phyloP scores from a whole-genome alignment of 2,888 invertebrate species.

The Leucoptera coffeella region DNA sequence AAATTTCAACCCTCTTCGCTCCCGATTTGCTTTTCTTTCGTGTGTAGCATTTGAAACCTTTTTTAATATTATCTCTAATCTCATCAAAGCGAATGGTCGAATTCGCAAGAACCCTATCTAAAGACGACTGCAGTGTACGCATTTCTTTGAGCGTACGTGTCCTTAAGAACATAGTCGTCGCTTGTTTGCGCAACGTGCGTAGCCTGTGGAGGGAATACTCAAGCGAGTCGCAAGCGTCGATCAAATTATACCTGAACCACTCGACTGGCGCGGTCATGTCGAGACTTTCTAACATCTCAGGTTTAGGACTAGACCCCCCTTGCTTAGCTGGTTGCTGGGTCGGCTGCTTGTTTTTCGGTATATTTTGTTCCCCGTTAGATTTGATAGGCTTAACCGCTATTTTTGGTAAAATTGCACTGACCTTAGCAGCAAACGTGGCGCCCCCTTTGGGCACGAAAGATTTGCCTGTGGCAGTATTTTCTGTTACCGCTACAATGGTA shows the following conservation, averaged over 20 bases:
- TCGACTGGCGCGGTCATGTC: slow-evolving; percentile 40
- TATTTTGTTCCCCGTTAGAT: neutral
- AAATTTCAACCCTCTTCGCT: slow-evolving; percentile 7
- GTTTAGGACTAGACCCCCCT: slow-evolving; percentile 7
- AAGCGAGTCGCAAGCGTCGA: slow-evolving; percentile 50
- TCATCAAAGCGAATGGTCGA: slow-evolving; percentile 48
- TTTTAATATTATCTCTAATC: slow-evolving; percentile 47
- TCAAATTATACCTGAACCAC: slow-evolving; percentile 55
- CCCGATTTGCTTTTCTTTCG: slow-evolving; percentile 15
- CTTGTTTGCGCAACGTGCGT: slow-evolving; percentile 41
- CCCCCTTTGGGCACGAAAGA: slow-evolving; percentile 15
- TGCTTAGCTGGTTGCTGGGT: slow-evolving; percentile 1
- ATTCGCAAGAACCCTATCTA: slow-evolving; percentile 49
- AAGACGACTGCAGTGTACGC: slow-evolving; percentile 42
- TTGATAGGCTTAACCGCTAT: neutral
- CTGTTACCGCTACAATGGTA: slow-evolving; percentile 40
- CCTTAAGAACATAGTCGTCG: slow-evolving; percentile 31
- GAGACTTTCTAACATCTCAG: slow-evolving; percentile 9
- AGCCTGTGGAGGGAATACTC: slow-evolving; percentile 49
- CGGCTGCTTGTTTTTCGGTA: neutral
- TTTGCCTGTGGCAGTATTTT: slow-evolving; percentile 13
- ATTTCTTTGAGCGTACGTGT: slow-evolving; percentile 42
- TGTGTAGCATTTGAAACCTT: slow-evolving; percentile 40
- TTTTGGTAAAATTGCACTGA: slow-evolving; percentile 15
- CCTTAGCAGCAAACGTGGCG: slow-evolving; percentile 28